These are phyloP conservation scores for Magallana ariakensis DNA, from an alignment of 1,140 invertebrate genomes.

Conservation along the genomic window DNA sequence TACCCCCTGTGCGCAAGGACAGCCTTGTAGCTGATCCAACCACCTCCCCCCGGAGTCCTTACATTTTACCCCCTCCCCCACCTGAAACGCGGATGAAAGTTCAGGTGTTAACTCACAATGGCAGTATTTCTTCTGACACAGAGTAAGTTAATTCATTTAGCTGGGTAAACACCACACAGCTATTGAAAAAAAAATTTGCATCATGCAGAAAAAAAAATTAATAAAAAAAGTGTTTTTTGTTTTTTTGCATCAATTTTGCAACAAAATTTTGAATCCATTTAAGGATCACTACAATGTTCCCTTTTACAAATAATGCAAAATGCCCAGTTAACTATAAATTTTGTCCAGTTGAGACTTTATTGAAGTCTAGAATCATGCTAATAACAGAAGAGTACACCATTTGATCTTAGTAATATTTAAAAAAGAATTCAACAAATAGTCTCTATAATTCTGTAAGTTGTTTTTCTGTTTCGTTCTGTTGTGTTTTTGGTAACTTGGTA, in stretches of 20 bases:
- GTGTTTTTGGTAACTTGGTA: neutral
- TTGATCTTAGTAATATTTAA: too few species aligned
- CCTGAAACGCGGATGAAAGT: conserved; percentile 64
- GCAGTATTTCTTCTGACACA: conserved; percentile 74
- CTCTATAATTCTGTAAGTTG: neutral
- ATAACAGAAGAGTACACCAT: too few species aligned
- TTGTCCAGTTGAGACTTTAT: too few species aligned
- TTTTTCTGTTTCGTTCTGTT: neutral
- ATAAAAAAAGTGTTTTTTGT: neutral
- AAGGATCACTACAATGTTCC: too few species aligned
- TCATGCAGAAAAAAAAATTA: too few species aligned
- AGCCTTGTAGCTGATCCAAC: conserved; percentile 69
- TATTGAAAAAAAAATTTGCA: neutral
- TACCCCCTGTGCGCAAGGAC: conserved; percentile 68
- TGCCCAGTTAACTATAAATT: too few species aligned
- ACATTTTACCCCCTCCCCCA: conserved; percentile 47
- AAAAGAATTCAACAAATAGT: too few species aligned
- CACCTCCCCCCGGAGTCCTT: conserved; percentile 58
- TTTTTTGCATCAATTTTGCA: too few species aligned
- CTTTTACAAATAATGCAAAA: too few species aligned
- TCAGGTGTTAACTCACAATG: conserved; percentile 76
- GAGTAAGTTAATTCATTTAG: conserved; percentile 68
- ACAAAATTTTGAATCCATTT: too few species aligned
- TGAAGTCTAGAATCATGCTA: too few species aligned
- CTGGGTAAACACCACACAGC: neutral